Evolutionary conservation across 2,797 vertebrate genomes (phyloP), one percentile per base, ranked within the genome.

Genomic region (Pangasius macronema): DNA sequence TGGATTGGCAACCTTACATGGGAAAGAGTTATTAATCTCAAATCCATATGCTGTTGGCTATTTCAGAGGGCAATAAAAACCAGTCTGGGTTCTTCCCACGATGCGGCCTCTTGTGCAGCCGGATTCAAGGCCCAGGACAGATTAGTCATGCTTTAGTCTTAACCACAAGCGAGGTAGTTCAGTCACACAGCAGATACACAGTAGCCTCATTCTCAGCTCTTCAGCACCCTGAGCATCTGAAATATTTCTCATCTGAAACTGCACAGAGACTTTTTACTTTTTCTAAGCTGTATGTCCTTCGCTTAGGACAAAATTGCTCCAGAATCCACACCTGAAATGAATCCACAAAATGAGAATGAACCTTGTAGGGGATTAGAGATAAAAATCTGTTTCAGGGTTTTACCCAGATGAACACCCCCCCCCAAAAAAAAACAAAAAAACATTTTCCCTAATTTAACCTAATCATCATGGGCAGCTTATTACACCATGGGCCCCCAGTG

Each of bases 21-120:
- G 84, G 86, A 90, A 90, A 80, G 13, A 73, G 49, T 67, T 86
- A 36, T 61, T 89, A 85, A 90, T 89, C 87, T 89, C 53, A 89
- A 87, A 89, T 89, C 82, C 87, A 89, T 89, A 89, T 89, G 89
- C 84, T 72, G 85, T 82, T 82, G 55, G 82, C 89, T 89, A 89
- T 88, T 90, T 91, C 84, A 85, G 88, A 87, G 81, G 36, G 89
- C 73, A 84, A 89, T 89, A 89, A 87, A 86, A 89, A 85, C 80
- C 75, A 84, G 83, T 36, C 83, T 70, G 6, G 18, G 53, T 63
- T 88, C 82, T 91, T 91, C 89, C 86, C 89, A 89, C 70, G 87
- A 80, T 86, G 57, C 72, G 39, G 61, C 77, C 77, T 39, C 86
- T 68, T 76, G 49, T 57, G 55, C 53, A 85, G 85, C 30, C 61